These are phyloP conservation scores for Eidolon dupreanum DNA, from an alignment of 2,797 vertebrate genomes.

Conservation along the genomic window DNA sequence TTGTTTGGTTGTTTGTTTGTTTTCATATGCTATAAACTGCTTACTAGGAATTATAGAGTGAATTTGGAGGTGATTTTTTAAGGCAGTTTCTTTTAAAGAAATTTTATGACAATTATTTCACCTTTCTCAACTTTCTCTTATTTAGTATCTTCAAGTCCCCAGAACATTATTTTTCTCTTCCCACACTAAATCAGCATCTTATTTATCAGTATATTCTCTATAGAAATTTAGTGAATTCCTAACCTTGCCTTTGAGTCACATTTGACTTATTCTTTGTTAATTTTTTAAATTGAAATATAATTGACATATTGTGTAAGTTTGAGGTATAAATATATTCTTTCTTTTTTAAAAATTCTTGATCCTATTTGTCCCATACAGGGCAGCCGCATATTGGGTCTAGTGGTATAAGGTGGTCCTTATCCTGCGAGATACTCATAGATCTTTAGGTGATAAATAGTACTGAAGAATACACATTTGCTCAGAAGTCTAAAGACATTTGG, in stretches of 20 bases:
- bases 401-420: background rate
- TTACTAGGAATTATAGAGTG: constrained; percentile 26
- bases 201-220: background rate
- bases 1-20: background rate
- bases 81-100: constrained; percentile 24
- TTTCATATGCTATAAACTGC: background rate
- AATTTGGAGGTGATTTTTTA: constrained; percentile 39
- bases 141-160: background rate
- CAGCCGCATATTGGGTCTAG: background rate
- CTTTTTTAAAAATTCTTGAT: background rate
- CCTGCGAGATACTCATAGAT: background rate
- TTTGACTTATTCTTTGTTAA: background rate
- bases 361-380: background rate
- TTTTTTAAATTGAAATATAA: background rate
- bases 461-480: background rate
- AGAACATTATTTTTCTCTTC: background rate
- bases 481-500: background rate
- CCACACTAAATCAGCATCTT: background rate
- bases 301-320: background rate
- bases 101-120: background rate
- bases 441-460: background rate
- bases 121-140: background rate
- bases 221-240: constrained; percentile 28
- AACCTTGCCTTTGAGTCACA: background rate
- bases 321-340: background rate